Base-by-base conservation (phyloP, 2,888 invertebrate species). In the Eurytoma adleriae region DNA sequence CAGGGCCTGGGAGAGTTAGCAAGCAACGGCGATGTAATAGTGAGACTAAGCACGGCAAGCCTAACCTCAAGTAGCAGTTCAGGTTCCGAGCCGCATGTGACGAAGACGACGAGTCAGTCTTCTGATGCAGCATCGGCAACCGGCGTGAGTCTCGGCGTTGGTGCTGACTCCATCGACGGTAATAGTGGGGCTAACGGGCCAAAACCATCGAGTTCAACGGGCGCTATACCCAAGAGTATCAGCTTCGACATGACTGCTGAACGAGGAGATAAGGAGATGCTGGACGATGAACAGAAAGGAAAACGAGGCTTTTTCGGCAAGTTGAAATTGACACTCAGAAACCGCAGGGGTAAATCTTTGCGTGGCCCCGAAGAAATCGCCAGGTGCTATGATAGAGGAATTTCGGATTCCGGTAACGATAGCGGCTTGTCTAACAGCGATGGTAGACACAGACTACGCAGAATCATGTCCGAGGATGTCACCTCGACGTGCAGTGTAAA, bases 181-280 rank as follows among this genome's bases (percentile, higher is more conserved):
- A 16, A 13, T 3, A 54, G 54, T 5, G 48, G n/a, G 7, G 18
- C 18, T 13, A 40, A 18, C 16, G 84, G 84, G 14, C 85, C 86
- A 20, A 93, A 93, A 84, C 92, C 92, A 0, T 91, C 90, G 3
- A 92, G 92, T 24, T 95, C 95, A 0, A 96, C 96, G 0, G 97
- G 97, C 0, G 96, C 97, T 1, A 97, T 97, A 86, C 96, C 97
- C 0, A 97, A 97, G 91, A 97, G 96, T 87, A 97, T 97, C 85
- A 97, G 96, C 89, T 97, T 97, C 86, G 97, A 97, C 91, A 96
- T 96, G 89, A 96, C 96, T 0, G 96, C 97, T 0, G 96, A 96
- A 87, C 95, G 96, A 85, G 94, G 94, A 1, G 95, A 95, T 85
- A 94, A 94, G 91, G 92, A 92, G 83, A 85, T 91, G 77, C 90